Evolutionary conservation across 1,140 invertebrate species (phyloP).

Genomic region (Heliconius nattereri): DNA sequence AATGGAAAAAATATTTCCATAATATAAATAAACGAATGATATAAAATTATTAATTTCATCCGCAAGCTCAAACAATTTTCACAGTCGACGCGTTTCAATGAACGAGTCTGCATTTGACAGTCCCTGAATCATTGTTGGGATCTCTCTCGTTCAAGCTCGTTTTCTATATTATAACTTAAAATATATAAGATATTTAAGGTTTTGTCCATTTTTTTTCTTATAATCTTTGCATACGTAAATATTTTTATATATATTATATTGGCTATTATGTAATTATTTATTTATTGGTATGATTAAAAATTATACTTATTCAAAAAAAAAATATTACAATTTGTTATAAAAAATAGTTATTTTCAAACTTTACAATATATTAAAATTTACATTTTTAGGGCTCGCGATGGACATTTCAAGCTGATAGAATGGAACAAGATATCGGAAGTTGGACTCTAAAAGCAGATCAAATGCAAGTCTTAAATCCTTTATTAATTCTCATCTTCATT

Average conservation of each 20-base stretch:
- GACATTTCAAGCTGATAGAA: slow-evolving; percentile 85
- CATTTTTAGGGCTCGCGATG: slow-evolving; percentile 80
- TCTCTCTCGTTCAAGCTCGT: neutral
- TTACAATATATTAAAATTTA: too few relatives aligned
- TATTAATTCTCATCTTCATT: slow-evolving; percentile 89
- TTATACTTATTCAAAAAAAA: too few relatives aligned
- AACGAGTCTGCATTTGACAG: slow-evolving; percentile 3
- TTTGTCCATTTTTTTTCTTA: too few relatives aligned
- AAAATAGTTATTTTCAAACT: too few relatives aligned
- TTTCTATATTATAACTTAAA: neutral
- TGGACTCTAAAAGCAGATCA: slow-evolving; percentile 89
- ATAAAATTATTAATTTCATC: neutral
- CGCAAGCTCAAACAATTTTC: neutral
- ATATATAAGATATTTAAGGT: neutral
- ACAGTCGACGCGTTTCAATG: slow-evolving; percentile 5
- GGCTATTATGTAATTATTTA: too few relatives aligned
- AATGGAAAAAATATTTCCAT: too few relatives aligned
- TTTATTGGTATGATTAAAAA: too few relatives aligned
- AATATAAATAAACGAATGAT: neutral
- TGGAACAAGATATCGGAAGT: slow-evolving; percentile 84
- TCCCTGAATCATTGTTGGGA: neutral
- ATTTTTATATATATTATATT: too few relatives aligned
- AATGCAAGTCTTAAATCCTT: slow-evolving; percentile 90
- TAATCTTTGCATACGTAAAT: too few relatives aligned
- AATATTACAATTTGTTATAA: too few relatives aligned